Evolutionary conservation across 1,140 invertebrate species (phyloP).

Genomic region (Lepidurus apus): DNA sequence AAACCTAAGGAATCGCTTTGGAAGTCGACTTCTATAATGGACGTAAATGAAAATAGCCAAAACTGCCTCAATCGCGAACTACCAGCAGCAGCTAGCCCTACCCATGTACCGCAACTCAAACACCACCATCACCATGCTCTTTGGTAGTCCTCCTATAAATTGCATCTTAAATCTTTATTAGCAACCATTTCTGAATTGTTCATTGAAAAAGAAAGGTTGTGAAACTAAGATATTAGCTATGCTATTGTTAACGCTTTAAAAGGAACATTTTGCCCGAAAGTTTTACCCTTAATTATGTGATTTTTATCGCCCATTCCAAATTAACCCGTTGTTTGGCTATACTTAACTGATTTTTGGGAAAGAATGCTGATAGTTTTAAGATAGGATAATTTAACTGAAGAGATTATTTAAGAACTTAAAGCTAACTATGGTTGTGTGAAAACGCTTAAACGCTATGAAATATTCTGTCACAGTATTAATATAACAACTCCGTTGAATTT

Average conservation of each 20-base stretch:
- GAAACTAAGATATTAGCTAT: too few relatives aligned
- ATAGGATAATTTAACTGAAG: neutral
- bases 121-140: neutral
- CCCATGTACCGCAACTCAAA: neutral
- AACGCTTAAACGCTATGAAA: neutral
- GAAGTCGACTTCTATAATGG: neutral
- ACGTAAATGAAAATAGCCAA: neutral
- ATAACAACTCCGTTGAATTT: neutral
- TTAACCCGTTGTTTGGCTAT: neutral
- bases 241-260: too few relatives aligned
- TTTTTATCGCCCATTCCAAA: neutral
- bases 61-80: neutral
- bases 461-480: constrained; percentile 16
- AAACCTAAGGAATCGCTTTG: neutral
- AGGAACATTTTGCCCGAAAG: neutral
- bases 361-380: too few relatives aligned
- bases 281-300: neutral
- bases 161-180: too few relatives aligned
- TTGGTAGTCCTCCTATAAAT: neutral
- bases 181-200: too few relatives aligned
- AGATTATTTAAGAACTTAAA: neutral
- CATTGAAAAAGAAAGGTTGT: too few relatives aligned
- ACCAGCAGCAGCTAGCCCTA: neutral
- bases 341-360: too few relatives aligned
- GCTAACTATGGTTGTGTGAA: neutral